Evolutionary conservation across 2,888 invertebrate species (phyloP), one percentile per base, ranked within the genome.

Genomic region (Heteromurus nitidus): DNA sequence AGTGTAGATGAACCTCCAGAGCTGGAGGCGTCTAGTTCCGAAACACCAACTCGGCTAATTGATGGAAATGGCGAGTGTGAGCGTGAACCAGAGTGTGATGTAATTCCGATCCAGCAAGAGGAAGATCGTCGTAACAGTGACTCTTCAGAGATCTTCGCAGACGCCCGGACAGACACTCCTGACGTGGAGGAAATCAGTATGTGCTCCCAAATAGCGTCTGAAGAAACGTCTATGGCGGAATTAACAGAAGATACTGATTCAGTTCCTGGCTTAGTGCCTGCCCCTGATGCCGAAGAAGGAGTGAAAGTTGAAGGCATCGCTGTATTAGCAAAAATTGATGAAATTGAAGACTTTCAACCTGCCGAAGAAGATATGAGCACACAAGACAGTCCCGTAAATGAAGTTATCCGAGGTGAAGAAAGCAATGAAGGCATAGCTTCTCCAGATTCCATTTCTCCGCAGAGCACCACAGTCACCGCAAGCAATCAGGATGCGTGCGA

Each of bases 81-180:
- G 16, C 16, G n/a, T 62, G 62, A 62, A 11, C 5, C 30, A 18
- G 31, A 31, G 11, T 53, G 53, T 18, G 53, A 53, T 36, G 36
- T 9, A 9, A n/a, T n/a, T n/a, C 7, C 7, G 36, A 13, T 9
- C 36, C 7, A 18, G 50, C 50, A 50, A 26, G 65, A 36, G 3
- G 44, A 13, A 0, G 47, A 47, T 24, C n/a, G 53, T 13, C 53
- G 53, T 36, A 26, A 24, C 30, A 68, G 67, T 58, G 68, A 68
- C 50, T 58, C 70, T 20, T 77, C 77, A 0, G 79, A 79, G 9
- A 50, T 72, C 44, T 79, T 72, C 24, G 65, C 65, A 9, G 79
- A 79, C 44, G 79, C 79, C 20, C 79, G 79, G 11, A 79, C 53
- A 64, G 69, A 65, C 36, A 79, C 70, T 5, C 79, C 79, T 22